These are phyloP conservation scores for Callorhinus ursinus DNA, from an alignment of 2,113 vertebrate genomes.

Conservation along the genomic window DNA sequence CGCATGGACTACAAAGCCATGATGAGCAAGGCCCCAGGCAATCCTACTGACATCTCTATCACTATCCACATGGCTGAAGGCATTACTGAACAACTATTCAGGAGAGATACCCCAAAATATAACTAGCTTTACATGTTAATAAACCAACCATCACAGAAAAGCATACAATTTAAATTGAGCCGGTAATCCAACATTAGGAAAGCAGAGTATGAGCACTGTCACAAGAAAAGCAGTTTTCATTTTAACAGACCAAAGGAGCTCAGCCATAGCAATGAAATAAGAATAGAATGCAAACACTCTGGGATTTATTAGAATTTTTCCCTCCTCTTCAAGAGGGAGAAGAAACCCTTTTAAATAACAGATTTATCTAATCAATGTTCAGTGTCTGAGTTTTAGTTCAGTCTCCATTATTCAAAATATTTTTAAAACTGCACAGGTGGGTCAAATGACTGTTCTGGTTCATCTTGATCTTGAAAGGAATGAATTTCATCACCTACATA, in stretches of 20 bases:
- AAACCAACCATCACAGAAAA: constrained; percentile 71
- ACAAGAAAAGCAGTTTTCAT: constrained; percentile 67
- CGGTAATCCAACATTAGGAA: constrained; percentile 69
- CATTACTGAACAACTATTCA: not conserved
- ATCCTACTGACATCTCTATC: constrained; percentile 16
- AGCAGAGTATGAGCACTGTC: constrained; percentile 18
- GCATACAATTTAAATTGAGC: constrained; percentile 70
- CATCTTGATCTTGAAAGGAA: constrained; percentile 81
- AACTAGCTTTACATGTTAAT: constrained; percentile 70
- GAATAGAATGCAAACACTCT: constrained; percentile 77
- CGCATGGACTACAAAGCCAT: not conserved
- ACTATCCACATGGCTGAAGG: not conserved
- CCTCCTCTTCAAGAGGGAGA: constrained; percentile 60
- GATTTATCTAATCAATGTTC: constrained; percentile 81
- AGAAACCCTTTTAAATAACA: constrained; percentile 77
- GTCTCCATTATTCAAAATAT: constrained; percentile 82
- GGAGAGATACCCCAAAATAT: constrained; percentile 25
- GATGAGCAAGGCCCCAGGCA: not conserved
- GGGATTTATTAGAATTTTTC: constrained; percentile 72
- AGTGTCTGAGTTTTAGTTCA: constrained; percentile 75
- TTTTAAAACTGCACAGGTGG: constrained; percentile 82
- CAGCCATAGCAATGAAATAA: constrained; percentile 65
- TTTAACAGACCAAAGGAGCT: constrained; percentile 71
- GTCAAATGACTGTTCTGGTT: constrained; percentile 82
- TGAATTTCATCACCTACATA: constrained; percentile 83